Conservation (phyloP, 2,113 vertebrate species). For the Argyrosomus japonicus region DNA sequence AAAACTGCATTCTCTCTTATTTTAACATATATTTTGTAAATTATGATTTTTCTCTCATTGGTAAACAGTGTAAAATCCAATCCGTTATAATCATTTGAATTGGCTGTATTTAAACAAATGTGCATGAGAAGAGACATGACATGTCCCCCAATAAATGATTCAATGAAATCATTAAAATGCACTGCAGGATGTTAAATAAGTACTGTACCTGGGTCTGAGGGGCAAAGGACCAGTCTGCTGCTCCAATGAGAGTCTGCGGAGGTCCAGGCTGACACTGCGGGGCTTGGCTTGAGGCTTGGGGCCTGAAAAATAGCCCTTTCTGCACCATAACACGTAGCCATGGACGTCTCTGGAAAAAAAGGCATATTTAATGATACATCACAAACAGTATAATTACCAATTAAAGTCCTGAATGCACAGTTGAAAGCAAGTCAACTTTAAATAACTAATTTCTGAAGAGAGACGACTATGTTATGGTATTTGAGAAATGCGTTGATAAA, state of each 20-base stretch:
- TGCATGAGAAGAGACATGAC: neutral
- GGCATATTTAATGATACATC: neutral
- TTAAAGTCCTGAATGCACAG: neutral
- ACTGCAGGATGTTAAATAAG: neutral
- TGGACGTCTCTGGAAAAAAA: constrained; percentile 77
- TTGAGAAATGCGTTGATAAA: neutral
- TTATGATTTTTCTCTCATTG: neutral
- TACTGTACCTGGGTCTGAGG: constrained; percentile 72
- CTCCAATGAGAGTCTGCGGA: constrained; percentile 84
- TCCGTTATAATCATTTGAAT: neutral
- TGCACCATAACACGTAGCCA: constrained; percentile 90
- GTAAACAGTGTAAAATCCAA: too few species aligned
- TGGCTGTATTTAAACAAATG: neutral
- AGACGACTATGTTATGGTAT: neutral
- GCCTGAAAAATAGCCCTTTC: constrained; percentile 81
- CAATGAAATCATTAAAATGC: neutral
- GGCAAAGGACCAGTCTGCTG: constrained; percentile 54
- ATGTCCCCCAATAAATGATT: neutral
- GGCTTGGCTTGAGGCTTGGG: constrained; percentile 83
- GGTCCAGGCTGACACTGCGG: constrained; percentile 79
- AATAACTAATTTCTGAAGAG: neutral
- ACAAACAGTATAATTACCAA: neutral
- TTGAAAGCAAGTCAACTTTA: neutral
- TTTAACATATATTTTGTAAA: neutral
- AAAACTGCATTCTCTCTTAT: neutral